Conservation (phyloP, 2,113 vertebrate genomes). For the Alexandromys fortis region DNA sequence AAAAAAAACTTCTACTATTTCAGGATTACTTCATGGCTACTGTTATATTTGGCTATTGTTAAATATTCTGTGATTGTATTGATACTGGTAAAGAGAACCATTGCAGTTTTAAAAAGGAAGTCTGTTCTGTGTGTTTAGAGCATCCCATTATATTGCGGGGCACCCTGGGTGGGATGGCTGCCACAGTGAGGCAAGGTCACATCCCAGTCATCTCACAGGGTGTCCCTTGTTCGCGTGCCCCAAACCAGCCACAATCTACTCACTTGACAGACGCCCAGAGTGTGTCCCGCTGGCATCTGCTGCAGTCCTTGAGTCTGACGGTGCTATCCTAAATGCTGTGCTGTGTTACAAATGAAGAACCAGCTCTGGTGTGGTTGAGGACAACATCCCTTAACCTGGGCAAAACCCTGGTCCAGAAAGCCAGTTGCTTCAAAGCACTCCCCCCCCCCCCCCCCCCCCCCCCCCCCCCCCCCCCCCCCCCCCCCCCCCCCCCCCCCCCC, state of each 20-base stretch:
- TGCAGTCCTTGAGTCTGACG: background rate
- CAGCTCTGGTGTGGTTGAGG: background rate
- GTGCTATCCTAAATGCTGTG: background rate
- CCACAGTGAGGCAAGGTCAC: background rate
- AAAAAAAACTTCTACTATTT: background rate
- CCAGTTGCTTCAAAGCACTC: background rate
- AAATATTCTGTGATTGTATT: background rate
- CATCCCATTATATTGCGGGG: background rate
- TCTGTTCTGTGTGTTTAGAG: background rate
- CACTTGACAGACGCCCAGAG: background rate
- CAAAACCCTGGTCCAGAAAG: background rate
- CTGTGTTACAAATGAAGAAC: background rate
- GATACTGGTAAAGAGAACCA: background rate
- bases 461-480: fast-evolving
- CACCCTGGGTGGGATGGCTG: background rate
- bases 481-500: background rate
- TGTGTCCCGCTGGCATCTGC: background rate
- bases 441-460: background rate
- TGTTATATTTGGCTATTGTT: background rate
- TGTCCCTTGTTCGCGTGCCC: background rate
- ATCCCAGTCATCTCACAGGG: background rate
- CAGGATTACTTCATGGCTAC: constrained; percentile 2
- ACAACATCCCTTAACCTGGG: background rate
- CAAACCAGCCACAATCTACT: background rate
- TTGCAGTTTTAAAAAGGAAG: background rate